Evolutionary conservation across 2,888 invertebrate species (phyloP).

Genomic region (Euplagia quadripunctaria): DNA sequence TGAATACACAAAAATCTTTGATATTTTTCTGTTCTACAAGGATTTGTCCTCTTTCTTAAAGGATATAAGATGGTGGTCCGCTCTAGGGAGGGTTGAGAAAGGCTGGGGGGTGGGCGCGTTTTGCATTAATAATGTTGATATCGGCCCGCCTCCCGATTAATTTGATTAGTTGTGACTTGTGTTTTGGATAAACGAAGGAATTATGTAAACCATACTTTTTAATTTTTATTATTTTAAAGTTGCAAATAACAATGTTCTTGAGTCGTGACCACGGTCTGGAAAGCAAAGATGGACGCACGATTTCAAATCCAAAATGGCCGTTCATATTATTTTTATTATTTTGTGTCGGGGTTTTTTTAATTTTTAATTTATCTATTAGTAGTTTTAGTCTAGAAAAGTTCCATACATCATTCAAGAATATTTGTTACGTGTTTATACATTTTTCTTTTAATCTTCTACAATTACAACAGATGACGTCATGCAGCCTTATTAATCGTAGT

Average conservation of each 20-base stretch:
- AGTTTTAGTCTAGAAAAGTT: too few species aligned
- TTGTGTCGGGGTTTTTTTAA: too few species aligned
- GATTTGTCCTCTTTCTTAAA: conserved; percentile 68
- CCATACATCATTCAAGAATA: too few species aligned
- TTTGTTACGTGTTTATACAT: too few species aligned
- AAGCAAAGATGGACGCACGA: neutral
- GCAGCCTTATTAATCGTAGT: too few species aligned
- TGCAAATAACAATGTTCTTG: neutral
- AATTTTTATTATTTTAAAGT: neutral
- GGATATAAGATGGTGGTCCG: conserved; percentile 60
- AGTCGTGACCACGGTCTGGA: neutral
- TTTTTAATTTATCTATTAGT: too few species aligned
- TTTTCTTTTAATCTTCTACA: too few species aligned
- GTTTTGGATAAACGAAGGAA: conserved; percentile 62
- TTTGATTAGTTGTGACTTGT: conserved; percentile 82
- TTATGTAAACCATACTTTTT: conserved; percentile 48
- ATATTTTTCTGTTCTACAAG: conserved; percentile 20
- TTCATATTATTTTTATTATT: too few species aligned
- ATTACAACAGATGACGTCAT: too few species aligned
- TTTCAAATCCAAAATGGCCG: too few species aligned
- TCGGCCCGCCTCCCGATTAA: conserved; percentile 83
- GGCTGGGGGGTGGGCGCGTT: conserved; percentile 66
- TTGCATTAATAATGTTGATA: conserved; percentile 87
- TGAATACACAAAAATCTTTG: too few species aligned
- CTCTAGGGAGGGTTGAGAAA: conserved; percentile 50